Evolutionary conservation across 2,113 vertebrate species (phyloP).

Genomic region (Meriones unguiculatus): DNA sequence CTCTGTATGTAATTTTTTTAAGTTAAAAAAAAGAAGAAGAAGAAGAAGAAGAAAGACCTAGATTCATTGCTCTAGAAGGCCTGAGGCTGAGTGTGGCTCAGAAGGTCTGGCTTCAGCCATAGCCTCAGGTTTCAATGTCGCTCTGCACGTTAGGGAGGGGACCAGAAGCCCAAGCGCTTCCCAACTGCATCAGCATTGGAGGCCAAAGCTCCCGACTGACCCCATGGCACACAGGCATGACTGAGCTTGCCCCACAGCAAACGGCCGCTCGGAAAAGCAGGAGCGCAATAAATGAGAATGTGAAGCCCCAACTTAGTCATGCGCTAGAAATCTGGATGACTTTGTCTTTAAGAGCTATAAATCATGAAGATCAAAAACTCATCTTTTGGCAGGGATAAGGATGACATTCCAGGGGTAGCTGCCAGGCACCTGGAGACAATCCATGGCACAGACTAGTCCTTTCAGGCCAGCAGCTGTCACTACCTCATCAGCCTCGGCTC

Average conservation of each 20-base stretch:
- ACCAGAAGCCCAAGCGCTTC: not conserved
- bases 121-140: too few species aligned
- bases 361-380: not conserved
- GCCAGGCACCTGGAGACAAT: not conserved
- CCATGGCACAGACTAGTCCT: not conserved
- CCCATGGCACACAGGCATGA: not conserved
- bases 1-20: not conserved
- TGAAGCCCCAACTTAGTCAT: not conserved
- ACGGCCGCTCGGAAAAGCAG: not conserved
- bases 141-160: not conserved
- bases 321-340: not conserved
- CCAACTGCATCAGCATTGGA: accelerated
- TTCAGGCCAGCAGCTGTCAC: not conserved
- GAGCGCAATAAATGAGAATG: not conserved
- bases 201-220: not conserved
- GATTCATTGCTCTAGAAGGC: not conserved
- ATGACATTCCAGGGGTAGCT: not conserved
- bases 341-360: not conserved
- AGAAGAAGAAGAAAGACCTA: not conserved
- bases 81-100: not conserved
- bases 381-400: not conserved
- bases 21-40: not conserved
- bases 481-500: constrained; percentile 4
- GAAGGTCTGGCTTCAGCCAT: not conserved
- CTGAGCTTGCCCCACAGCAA: not conserved